Percentiles rank a stretch among this genome's conserved stretches.
These are phyloP conservation scores for Drosophila ezoana DNA, from an alignment of 2,888 invertebrate genomes.

Conservation along the genomic window DNA sequence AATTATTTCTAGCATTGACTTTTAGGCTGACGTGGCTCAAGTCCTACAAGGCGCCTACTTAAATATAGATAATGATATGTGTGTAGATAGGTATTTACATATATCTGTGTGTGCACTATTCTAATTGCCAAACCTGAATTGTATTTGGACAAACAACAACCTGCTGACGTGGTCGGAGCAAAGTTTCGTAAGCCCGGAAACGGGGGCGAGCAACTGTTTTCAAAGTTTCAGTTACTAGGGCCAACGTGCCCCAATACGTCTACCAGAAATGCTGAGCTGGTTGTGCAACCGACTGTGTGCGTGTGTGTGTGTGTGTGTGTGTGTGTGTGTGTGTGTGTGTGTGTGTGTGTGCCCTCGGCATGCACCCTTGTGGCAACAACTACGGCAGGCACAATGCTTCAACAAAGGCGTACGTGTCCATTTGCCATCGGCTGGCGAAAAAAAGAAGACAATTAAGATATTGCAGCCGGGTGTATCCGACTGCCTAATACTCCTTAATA, in stretches of 20 bases:
- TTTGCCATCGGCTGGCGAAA: slow-evolving; percentile 20
- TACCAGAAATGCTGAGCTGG: slow-evolving; percentile 6
- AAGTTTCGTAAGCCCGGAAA: background rate
- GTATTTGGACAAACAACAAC: background rate
- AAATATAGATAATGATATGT: background rate
- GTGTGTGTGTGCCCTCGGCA: slow-evolving; percentile 11
- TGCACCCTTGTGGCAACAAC: slow-evolving; percentile 29
- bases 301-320: background rate
- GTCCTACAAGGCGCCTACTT: background rate
- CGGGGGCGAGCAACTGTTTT: background rate
- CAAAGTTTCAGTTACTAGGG: slow-evolving; percentile 1
- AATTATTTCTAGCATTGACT: slow-evolving; percentile 6
- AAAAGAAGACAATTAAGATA: background rate
- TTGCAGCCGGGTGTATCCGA: background rate
- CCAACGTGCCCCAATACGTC: background rate
- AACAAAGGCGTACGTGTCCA: slow-evolving; percentile 46
- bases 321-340: slow-evolving; percentile 4
- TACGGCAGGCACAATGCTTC: slow-evolving; percentile 5
- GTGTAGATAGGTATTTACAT: background rate
- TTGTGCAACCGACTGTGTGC: background rate
- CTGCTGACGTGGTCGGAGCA: background rate
- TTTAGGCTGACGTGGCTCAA: slow-evolving; percentile 44
- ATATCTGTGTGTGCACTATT: slow-evolving; percentile 12
- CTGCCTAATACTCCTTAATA: background rate
- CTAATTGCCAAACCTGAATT: slow-evolving; percentile 28